Percentiles rank a stretch among this genome's conserved stretches.
phyloP scores from a whole-genome alignment of 1,140 invertebrate species.

The Periplaneta americana region DNA sequence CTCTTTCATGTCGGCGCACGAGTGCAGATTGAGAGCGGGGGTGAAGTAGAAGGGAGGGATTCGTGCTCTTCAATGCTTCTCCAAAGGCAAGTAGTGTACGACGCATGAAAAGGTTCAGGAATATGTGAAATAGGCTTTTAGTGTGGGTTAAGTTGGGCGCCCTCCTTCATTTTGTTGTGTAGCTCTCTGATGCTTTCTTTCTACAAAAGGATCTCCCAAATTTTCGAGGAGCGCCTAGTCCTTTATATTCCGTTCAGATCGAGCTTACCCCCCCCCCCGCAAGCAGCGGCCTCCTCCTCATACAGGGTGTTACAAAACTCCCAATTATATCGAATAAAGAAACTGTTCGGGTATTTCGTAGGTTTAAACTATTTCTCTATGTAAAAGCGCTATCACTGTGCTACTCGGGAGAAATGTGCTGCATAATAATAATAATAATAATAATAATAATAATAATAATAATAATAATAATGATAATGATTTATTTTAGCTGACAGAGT shows the following conservation, averaged over 20 bases:
- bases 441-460: too few species aligned
- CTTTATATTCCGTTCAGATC: slow-evolving; percentile 7
- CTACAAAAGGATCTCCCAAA: slow-evolving; percentile 6
- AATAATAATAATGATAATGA: too few species aligned
- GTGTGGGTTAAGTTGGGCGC: slow-evolving; percentile 11
- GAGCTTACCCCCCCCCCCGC: background rate
- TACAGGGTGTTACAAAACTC: background rate
- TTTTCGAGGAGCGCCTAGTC: slow-evolving; percentile 8
- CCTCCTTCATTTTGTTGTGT: background rate
- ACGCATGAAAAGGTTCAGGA: slow-evolving; percentile 7
- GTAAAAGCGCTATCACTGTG: too few species aligned
- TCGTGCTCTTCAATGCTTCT: background rate
- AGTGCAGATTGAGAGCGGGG: background rate
- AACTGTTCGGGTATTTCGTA: too few species aligned
- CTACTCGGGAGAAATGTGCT: too few species aligned
- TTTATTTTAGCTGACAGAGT: too few species aligned
- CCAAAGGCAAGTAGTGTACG: slow-evolving; percentile 3
- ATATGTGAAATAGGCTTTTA: slow-evolving; percentile 18
- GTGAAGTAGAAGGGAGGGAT: background rate
- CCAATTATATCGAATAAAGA: background rate
- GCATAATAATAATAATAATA: too few species aligned
- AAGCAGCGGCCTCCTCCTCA: too few species aligned
- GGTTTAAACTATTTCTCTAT: too few species aligned
- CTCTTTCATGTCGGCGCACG: background rate
- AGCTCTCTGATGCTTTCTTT: background rate